phyloP scores from a whole-genome alignment of 2,113 vertebrate genomes.

The Stegostoma tigrinum region DNA sequence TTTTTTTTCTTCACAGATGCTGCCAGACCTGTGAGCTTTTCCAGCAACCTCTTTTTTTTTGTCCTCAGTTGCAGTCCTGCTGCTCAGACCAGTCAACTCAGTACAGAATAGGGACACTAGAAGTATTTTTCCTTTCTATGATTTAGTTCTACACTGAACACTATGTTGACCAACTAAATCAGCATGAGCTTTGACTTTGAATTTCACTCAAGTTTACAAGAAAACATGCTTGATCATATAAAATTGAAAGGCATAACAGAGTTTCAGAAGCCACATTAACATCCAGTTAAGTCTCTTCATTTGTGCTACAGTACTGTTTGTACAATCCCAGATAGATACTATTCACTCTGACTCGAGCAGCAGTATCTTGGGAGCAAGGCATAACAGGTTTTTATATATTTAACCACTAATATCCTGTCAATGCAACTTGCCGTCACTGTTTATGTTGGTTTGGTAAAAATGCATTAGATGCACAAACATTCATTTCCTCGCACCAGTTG shows the following conservation, averaged over 20 bases:
- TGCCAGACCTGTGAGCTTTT: too few species aligned
- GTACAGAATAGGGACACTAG: neutral
- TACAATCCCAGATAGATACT: conserved; percentile 13
- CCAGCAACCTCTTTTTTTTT: too few species aligned
- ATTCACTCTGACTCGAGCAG: conserved; percentile 16
- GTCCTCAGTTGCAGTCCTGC: neutral
- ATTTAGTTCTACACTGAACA: conserved; percentile 1
- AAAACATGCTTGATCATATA: neutral
- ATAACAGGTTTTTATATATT: conserved; percentile 49
- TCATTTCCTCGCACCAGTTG: conserved; percentile 49
- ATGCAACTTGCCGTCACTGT: conserved; percentile 39
- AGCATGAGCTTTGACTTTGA: neutral
- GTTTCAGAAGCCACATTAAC: conserved; percentile 1
- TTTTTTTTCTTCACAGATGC: too few species aligned
- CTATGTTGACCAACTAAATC: neutral
- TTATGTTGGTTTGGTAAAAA: conserved; percentile 52
- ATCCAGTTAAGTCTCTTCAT: neutral
- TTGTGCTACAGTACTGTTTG: neutral
- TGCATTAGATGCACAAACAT: conserved; percentile 48
- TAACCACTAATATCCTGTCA: conserved; percentile 51
- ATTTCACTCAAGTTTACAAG: neutral
- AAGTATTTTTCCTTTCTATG: neutral
- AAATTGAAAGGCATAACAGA: neutral
- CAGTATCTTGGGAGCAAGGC: conserved; percentile 44
- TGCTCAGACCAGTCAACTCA: conserved; percentile 18